Evolutionary conservation across 2,797 vertebrate genomes (phyloP).

Genomic region (Propithecus perrieri): DNA sequence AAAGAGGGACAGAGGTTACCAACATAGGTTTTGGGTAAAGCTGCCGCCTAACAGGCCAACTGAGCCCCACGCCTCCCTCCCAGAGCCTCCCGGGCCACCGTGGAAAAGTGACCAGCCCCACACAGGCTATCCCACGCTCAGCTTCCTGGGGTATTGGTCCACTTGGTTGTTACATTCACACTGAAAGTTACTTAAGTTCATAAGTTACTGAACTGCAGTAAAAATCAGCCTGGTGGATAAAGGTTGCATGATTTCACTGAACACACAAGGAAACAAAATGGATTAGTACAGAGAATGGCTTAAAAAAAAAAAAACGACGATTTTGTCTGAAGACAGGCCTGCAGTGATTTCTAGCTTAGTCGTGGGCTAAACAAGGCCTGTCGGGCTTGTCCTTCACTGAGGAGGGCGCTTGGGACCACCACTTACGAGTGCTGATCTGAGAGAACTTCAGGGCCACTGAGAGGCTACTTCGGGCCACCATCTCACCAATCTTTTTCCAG

Average conservation of each 20-base stretch:
- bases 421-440: slow-evolving; percentile 81
- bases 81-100: accelerated
- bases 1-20: too few species aligned
- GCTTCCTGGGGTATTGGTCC: not conserved
- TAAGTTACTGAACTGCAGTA: not conserved
- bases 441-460: slow-evolving; percentile 85
- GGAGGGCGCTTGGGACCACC: accelerated
- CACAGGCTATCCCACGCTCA: not conserved
- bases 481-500: slow-evolving; percentile 85
- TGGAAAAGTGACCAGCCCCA: accelerated
- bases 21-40: not conserved
- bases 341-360: not conserved
- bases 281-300: not conserved
- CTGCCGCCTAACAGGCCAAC: accelerated
- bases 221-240: too few species aligned
- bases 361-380: accelerated
- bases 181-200: not conserved
- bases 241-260: not conserved
- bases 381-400: accelerated
- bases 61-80: too few species aligned
- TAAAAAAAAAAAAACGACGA: too few species aligned
- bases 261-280: accelerated
- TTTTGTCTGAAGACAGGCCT: not conserved
- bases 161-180: accelerated
- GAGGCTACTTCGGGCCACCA: slow-evolving; percentile 84